Conservation (phyloP, 2,113 vertebrate genomes). For the Rana temporaria region DNA sequence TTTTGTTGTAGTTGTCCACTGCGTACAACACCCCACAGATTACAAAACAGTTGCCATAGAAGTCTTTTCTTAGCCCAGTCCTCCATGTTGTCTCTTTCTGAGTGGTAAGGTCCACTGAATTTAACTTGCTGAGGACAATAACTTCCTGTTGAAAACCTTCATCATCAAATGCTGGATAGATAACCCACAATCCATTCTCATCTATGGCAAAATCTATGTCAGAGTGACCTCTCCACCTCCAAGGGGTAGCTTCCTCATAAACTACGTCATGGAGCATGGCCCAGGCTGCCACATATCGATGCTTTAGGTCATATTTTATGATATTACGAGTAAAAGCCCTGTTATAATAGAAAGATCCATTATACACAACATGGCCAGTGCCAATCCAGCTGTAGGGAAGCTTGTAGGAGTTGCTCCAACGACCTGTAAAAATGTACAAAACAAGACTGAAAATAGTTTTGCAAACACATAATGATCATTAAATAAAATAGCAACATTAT, state of each 20-base stretch:
- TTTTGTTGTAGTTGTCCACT: slow-evolving; percentile 88
- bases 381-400: slow-evolving; percentile 97
- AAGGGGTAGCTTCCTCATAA: slow-evolving; percentile 83
- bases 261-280: slow-evolving; percentile 90
- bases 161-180: slow-evolving; percentile 91
- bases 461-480: no score
- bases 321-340: slow-evolving; percentile 95
- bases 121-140: slow-evolving; percentile 89
- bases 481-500: no score
- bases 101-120: slow-evolving; percentile 87
- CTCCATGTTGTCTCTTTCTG: slow-evolving; percentile 94
- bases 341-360: slow-evolving; percentile 93
- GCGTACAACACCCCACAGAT: slow-evolving; percentile 96
- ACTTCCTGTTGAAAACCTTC: slow-evolving; percentile 92
- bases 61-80: slow-evolving; percentile 87
- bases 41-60: slow-evolving; percentile 93
- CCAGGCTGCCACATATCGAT: slow-evolving; percentile 89
- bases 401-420: slow-evolving; percentile 95
- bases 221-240: slow-evolving; percentile 89
- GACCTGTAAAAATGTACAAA: slow-evolving; percentile 72
- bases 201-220: slow-evolving; percentile 92
- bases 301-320: slow-evolving; percentile 92
- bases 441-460: background rate
- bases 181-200: slow-evolving; percentile 94
- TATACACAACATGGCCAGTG: slow-evolving; percentile 91